Evolutionary conservation across 1,140 invertebrate species (phyloP), one percentile per base, ranked within the genome.

Genomic region (Drosophila mojavensis): DNA sequence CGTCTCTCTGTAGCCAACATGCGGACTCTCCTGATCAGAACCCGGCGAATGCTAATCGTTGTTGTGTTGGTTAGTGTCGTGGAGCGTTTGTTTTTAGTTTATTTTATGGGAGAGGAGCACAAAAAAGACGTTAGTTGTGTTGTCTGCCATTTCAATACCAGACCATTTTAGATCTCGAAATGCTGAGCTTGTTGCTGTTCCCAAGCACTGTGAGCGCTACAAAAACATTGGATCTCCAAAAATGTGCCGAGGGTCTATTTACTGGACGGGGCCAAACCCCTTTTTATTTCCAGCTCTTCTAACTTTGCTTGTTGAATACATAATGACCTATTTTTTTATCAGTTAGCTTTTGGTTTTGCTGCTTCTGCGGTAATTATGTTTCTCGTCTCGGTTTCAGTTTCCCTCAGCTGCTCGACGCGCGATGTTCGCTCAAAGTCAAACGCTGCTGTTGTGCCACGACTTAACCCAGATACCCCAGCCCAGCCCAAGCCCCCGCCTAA

Each of bases 11-110:
- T 88, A 91, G 61, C 81, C 88, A 56, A 65, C 74, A 63, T 91
- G 78, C n/a, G 86, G 76, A 67, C 79, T 84, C 69, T 90, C 83
- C 77, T 92, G 88, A 59, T 92, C 90, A 48, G 91, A 92, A 72
- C 91, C 91, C 55, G 92, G 91, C 65, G 92, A 92, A 68, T 90
- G 77, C 91, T 92, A 30, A 50, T 51, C 45, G 47, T 69, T 64
- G 56, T 83, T 75, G 58, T 60, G 43, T 48, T 30, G 26, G 58
- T 59, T 47, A 59, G 56, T 72, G 70, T 63, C 58, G 62, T 78
- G 24, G 74, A 88, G 80, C 26, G 51, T 48, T 74, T 73, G 59
- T 41, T 73, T 71, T 51, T 68, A n/a, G 36, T 51, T 30, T 30
- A 3, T 30, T 30, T 30, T 64, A 54, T 51, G 26, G 26, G 55